phyloP scores from a whole-genome alignment of 2,888 invertebrate species.

The Andricus curvator region DNA sequence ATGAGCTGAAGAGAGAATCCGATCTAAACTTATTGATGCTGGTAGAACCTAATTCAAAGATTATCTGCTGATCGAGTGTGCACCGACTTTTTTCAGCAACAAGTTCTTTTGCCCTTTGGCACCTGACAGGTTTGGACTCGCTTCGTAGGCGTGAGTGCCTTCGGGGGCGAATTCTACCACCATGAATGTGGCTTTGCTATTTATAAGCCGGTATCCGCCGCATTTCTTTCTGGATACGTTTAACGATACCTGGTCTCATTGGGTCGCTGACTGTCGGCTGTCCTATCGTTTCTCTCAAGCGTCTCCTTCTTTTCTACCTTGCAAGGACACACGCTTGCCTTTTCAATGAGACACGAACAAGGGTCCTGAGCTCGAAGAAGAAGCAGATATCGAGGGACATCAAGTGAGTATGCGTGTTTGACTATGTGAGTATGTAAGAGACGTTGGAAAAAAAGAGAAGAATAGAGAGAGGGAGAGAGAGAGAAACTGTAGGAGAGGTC shows the following conservation, averaged over 20 bases:
- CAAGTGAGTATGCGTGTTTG: not conserved
- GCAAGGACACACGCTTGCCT: conserved; percentile 69
- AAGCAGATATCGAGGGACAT: conserved; percentile 19
- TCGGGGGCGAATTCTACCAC: conserved; percentile 29
- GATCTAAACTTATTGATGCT: not conserved
- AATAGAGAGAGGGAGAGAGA: conserved; percentile 34
- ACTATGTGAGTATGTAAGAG: conserved; percentile 1
- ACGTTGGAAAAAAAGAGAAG: conserved; percentile 17
- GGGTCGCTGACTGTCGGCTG: conserved; percentile 54
- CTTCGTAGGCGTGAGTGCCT: conserved; percentile 25
- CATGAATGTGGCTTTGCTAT: conserved; percentile 29
- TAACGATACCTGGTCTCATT: conserved; percentile 26
- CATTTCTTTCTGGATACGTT: conserved; percentile 27
- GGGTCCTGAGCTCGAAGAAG: conserved; percentile 21
- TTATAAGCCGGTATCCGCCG: conserved; percentile 22
- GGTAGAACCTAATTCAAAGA: not conserved
- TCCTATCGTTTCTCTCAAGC: conserved; percentile 30
- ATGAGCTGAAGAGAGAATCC: not conserved
- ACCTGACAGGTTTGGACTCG: not conserved
- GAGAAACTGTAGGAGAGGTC: conserved; percentile 33
- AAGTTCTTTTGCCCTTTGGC: conserved; percentile 20
- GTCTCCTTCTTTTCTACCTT: conserved; percentile 63
- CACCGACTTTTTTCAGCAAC: not conserved
- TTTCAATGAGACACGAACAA: conserved; percentile 45
- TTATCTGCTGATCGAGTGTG: conserved; percentile 2